Conservation (phyloP, 2,113 vertebrate species). For the Chaetorhynchus papuensis region DNA sequence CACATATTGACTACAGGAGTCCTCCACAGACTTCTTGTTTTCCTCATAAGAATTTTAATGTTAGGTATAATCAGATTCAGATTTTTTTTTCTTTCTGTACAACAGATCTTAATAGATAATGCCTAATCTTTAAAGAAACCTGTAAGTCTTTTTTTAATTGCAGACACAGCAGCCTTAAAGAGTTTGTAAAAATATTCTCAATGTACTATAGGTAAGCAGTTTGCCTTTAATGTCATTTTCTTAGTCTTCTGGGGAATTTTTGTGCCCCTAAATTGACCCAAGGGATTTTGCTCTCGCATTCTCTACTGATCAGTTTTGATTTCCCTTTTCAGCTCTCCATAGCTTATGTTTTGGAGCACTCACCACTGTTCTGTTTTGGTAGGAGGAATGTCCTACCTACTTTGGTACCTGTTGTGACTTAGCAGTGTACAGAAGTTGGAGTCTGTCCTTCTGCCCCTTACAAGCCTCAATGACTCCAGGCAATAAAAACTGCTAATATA, state of each 20-base stretch:
- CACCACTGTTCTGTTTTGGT: accelerated
- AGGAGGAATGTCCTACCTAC: neutral
- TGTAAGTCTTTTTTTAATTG: neutral
- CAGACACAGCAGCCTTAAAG: neutral
- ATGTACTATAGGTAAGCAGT: neutral
- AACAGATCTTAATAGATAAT: neutral
- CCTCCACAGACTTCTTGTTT: neutral
- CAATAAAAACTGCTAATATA: neutral
- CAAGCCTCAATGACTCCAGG: accelerated
- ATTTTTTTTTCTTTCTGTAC: neutral
- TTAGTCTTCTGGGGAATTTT: neutral
- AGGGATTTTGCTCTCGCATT: neutral
- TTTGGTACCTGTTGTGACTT: neutral
- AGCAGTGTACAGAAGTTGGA: neutral
- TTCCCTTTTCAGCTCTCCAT: neutral
- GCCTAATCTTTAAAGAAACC: neutral
- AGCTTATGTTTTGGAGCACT: neutral
- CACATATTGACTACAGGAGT: neutral
- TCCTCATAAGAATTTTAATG: neutral
- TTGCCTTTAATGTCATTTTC: neutral
- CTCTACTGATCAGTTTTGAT: neutral
- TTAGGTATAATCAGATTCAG: neutral
- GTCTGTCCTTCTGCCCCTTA: neutral
- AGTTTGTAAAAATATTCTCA: neutral
- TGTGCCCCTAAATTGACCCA: neutral